Percentiles rank a stretch among this genome's conserved stretches.
Evolutionary conservation across 1,140 invertebrate genomes (phyloP).

Genomic region (Eueides isabella): DNA sequence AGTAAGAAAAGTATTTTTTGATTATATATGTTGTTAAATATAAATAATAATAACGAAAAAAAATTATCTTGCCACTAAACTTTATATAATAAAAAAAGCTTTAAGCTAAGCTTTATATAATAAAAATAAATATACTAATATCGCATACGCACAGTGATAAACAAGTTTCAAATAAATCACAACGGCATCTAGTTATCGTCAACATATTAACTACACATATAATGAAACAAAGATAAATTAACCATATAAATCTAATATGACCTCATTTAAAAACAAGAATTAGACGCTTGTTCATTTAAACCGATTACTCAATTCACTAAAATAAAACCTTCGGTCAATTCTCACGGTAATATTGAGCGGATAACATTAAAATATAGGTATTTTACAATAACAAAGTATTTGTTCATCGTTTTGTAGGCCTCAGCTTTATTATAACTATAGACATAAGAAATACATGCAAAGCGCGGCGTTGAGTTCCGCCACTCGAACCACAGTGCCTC

Average conservation of each 20-base stretch:
- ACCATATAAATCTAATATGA: conserved; percentile 9
- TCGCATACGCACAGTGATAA: no score
- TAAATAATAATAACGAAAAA: no score
- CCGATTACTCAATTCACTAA: conserved; percentile 28
- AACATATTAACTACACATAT: neutral
- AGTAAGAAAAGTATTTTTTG: no score
- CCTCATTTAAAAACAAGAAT: conserved; percentile 21
- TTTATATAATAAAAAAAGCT: no score
- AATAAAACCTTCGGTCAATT: conserved; percentile 27
- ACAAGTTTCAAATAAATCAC: no score
- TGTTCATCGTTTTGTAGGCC: neutral
- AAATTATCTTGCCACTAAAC: no score
- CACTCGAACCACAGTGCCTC: no score
- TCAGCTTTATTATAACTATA: neutral
- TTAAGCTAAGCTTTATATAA: no score
- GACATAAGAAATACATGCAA: no score
- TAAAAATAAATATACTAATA: no score
- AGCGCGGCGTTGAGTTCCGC: no score
- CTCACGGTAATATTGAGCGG: conserved; percentile 30
- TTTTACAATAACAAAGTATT: neutral
- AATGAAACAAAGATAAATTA: conserved; percentile 12
- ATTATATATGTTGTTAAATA: no score
- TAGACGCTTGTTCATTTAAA: conserved; percentile 25
- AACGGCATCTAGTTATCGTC: neutral
- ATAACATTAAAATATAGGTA: conserved; percentile 26